Evolutionary conservation across 2,113 vertebrate genomes (phyloP), one percentile per base, ranked within the genome.

Genomic region (Pterocles orientalis): DNA sequence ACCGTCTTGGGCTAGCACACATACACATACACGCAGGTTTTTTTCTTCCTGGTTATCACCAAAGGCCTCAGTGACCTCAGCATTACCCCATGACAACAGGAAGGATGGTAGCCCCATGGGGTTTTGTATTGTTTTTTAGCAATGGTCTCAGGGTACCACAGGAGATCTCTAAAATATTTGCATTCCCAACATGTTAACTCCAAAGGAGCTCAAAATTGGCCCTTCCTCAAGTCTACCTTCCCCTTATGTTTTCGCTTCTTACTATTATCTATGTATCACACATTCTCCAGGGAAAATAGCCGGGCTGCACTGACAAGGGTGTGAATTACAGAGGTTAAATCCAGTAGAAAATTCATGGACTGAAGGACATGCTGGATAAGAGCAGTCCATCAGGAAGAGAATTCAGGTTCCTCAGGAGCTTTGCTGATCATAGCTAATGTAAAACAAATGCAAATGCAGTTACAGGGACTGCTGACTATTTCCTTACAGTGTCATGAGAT

Each of bases 21-120:
- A 29, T 4, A 7, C 2, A 31, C 0, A 0, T 60, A 25, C 21
- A 8, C 11, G 24, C 4, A 70, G 25, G 41, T 54, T 81, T 14
- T 3, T 50, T 88, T 57, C 72, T 31, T 72, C 12, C 15, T 61
- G 28, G 9, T 18, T 6, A 2, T 45, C n/a, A 69, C 10, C 13
- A 58, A 51, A 69, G 13, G 4, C 10, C 6, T 51, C 9, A 20
- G 20, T 21, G 10, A 6, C 12, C 13, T 78, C 48, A 34, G 17
- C 3, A 0, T 7, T 29, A 2, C 4, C 43, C 21, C 51, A 18
- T 28, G 36, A 13, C 6, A 50, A 53, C 12, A 41, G 12, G 33
- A 60, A 88, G 11, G 7, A 33, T 12, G 36, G 14, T 15, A 58
- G 8, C 3, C 82, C 12, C 31, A 9, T 33, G 3, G 3, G 0